Percentiles rank a stretch among this genome's conserved stretches.
Conservation (phyloP, 1,140 invertebrate genomes). For the Nephila pilipes region DNA sequence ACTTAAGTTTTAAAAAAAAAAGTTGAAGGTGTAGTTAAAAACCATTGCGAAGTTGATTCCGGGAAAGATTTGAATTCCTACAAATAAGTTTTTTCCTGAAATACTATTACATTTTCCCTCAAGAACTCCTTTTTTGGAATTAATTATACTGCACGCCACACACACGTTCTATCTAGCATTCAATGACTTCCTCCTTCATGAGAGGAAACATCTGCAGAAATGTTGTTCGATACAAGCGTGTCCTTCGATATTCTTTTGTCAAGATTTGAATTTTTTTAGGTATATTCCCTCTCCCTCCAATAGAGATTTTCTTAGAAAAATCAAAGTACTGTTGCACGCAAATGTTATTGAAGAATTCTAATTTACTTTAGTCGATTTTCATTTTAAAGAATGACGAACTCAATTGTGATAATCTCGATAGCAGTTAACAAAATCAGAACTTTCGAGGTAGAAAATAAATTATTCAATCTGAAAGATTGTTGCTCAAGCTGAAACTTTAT, state of each 20-base stretch:
- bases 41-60: too few species aligned
- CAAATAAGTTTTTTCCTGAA: too few species aligned
- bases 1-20: too few species aligned
- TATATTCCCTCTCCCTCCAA: neutral
- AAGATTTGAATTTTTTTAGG: neutral
- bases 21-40: too few species aligned
- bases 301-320: neutral
- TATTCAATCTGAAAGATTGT: too few species aligned
- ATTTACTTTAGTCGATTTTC: neutral
- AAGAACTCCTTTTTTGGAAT: too few species aligned
- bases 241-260: neutral
- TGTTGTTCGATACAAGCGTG: neutral
- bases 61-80: too few species aligned
- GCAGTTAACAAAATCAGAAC: neutral
- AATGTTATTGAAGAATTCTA: too few species aligned
- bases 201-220: neutral
- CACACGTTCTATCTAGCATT: neutral
- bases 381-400: neutral
- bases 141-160: too few species aligned
- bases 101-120: too few species aligned
- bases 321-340: too few species aligned
- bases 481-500: too few species aligned
- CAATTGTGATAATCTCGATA: neutral
- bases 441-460: neutral
- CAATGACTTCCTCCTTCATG: neutral